Base-by-base conservation (phyloP, 2,113 vertebrate species). In the Anser cygnoides region DNA sequence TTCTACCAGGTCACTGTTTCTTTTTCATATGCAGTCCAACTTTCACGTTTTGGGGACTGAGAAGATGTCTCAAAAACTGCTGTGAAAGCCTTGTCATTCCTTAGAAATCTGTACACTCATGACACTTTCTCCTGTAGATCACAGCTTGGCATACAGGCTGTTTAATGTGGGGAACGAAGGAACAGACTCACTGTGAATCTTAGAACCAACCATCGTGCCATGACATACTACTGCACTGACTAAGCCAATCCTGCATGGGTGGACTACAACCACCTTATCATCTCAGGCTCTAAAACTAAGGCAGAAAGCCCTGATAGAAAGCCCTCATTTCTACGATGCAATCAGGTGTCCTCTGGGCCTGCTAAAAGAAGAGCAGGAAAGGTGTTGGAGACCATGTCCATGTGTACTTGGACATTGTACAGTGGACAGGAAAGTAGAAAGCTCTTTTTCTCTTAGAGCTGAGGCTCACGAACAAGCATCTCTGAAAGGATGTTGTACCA, bases 351-450 rank as follows among this genome's bases (percentile, higher is more conserved):
- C 54, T 81, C 35, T 61, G 65, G 20, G 4, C 1, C 31, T 77
- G 39, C 31, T 66, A 78, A 29, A 31, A 37, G 46, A 84, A 71
- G 18, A 77, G 19, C 70, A 70, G 59, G 44, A 74, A 57, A 21
- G 37, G 35, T 9, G 5, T 8, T 58, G 65, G 44, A 77, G 50
- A 33, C 5, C 5, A 8, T 46, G 21, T 12, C 35, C 58, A 28
- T 1, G 0, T 23, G 35, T 57, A 46, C 33, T 6, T 25, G n/a
- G 18, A 7, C 44, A 50, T n/a, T 35, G 44, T 37, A 37, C 6
- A 33, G 46, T 7, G 26, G 35, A 26, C 28, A 59, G 20, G 39
- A 22, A 55, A 49, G 25, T 9, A 9, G 22, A 39, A 50, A 26
- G 31, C 15, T 85, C 35, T 46, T 76, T 50, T 39, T 61, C 89